phyloP scores from a whole-genome alignment of 1,140 invertebrate genomes.

The Zaprionus africanus region DNA sequence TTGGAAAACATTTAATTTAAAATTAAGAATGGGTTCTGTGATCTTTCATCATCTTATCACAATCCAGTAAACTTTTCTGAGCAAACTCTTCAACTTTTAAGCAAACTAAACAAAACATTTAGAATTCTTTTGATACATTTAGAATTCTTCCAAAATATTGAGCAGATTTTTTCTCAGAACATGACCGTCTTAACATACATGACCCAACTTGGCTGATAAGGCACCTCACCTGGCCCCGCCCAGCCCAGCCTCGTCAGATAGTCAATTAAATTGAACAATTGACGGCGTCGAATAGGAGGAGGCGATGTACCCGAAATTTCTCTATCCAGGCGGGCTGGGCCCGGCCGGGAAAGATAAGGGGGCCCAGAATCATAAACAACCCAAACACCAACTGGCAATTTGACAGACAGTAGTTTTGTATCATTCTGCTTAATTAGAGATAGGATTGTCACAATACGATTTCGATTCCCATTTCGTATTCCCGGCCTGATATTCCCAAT shows the following conservation, averaged over 20 bases:
- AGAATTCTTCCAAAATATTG: not conserved
- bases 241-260: slow-evolving; percentile 47
- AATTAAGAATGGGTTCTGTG: not conserved
- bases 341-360: slow-evolving; percentile 16
- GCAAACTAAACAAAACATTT: not conserved
- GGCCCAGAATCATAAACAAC: slow-evolving; percentile 34
- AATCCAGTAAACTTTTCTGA: too few species aligned
- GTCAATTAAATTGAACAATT: slow-evolving; percentile 77
- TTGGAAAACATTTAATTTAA: not conserved
- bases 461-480: not conserved
- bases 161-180: not conserved
- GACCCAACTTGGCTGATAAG: slow-evolving; percentile 43
- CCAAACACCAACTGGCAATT: slow-evolving; percentile 42
- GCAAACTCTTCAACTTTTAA: too few species aligned
- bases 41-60: too few species aligned
- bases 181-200: not conserved
- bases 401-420: slow-evolving; percentile 31
- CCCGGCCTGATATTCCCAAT: not conserved
- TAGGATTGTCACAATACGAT: slow-evolving; percentile 17
- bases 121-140: not conserved
- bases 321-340: not conserved
- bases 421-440: slow-evolving; percentile 26
- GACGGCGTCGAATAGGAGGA: not conserved
- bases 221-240: not conserved
- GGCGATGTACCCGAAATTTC: slow-evolving; percentile 3